Base-by-base conservation (phyloP, 2,797 vertebrate genomes). In the Hippocampus kuda region DNA sequence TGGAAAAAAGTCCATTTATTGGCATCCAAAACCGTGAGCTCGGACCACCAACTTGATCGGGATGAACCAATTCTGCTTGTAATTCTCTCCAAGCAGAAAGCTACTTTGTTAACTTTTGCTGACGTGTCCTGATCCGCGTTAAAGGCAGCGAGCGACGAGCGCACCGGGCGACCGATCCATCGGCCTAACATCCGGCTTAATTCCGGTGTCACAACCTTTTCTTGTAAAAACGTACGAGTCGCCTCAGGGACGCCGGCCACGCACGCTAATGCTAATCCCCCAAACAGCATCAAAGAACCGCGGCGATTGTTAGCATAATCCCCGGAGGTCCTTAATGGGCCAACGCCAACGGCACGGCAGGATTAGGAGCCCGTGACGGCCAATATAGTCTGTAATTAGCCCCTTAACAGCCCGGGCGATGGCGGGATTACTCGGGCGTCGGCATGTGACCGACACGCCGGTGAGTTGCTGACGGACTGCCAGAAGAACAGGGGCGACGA, bases 251-350 rank as follows among this genome's bases (percentile, higher is more conserved):
- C 74, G 81, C 70, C 68, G 70, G 60, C 79, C 79, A 71, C 86
- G 82, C 85, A 85, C 86, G 85, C 84, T 77, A 87, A 80, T 80
- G 79, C 77, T 83, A 87, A 89, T 85, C 81, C 88, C 59, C 73
- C 5, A 1, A 67, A 83, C 80, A 79, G 71, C 84, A 85, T 87
- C 87, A 88, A 83, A 86, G 86, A 73, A 74, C 70, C 59, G 76
- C 80, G 83, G 75, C 83, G 83, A 88, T 88, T 88, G 87, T 89
- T 88, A 83, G 80, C 77, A 81, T 89, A 88, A 88, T 88, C 86
- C 85, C 69, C 61, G 0, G 68, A 86, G 85, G 83, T 82, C 80
- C 83, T 73, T 88, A 88, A 87, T 87, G 81, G 86, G 74, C 62
- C 49, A 80, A 84, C 88, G 86, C 85, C 84, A 88, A 89, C 82